Evolutionary conservation across 35 echinoderm and acorn worm genomes (phyloP).

Genomic region (Eucidaris tribuloides): DNA sequence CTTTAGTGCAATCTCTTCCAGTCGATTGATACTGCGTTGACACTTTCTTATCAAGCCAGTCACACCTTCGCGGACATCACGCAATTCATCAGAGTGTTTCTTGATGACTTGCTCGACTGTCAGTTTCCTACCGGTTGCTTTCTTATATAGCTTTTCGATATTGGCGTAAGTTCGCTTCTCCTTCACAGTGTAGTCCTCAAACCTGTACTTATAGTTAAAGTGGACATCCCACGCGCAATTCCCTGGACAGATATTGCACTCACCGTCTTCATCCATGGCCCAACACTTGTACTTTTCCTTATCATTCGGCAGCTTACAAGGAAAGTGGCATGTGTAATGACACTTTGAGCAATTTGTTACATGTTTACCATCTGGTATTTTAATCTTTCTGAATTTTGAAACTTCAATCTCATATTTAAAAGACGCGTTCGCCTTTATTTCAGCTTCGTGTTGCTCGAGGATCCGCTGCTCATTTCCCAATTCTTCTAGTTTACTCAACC

Average conservation of each 20-base stretch:
- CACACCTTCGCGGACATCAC: slow-evolving; percentile 26
- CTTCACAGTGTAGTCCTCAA: too few relatives aligned
- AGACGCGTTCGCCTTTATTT: not conserved
- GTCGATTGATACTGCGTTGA: too few relatives aligned
- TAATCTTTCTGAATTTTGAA: not conserved
- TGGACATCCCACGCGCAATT: slow-evolving; percentile 45
- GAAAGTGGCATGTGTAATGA: slow-evolving; percentile 12
- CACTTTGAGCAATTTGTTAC: too few relatives aligned
- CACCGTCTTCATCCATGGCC: slow-evolving; percentile 21
- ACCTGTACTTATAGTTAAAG: too few relatives aligned
- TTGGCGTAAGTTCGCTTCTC: too few relatives aligned
- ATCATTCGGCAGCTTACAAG: slow-evolving; percentile 27
- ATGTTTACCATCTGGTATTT: not conserved
- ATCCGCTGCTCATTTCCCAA: slow-evolving; percentile 1
- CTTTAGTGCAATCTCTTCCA: too few relatives aligned
- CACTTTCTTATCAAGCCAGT: slow-evolving; percentile 20
- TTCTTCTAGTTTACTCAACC: slow-evolving; percentile 26
- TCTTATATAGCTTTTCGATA: slow-evolving; percentile 46
- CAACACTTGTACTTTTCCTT: not conserved
- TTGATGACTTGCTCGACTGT: too few relatives aligned
- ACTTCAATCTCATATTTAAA: slow-evolving; percentile 34
- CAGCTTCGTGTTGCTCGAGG: slow-evolving; percentile 26
- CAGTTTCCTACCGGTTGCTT: slow-evolving; percentile 42
- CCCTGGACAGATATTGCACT: slow-evolving; percentile 31
- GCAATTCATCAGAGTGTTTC: slow-evolving; percentile 49